Percentiles rank a stretch among this genome's conserved stretches.
Evolutionary conservation across 2,888 invertebrate species (phyloP).

Genomic region (Serripes groenlandicus): DNA sequence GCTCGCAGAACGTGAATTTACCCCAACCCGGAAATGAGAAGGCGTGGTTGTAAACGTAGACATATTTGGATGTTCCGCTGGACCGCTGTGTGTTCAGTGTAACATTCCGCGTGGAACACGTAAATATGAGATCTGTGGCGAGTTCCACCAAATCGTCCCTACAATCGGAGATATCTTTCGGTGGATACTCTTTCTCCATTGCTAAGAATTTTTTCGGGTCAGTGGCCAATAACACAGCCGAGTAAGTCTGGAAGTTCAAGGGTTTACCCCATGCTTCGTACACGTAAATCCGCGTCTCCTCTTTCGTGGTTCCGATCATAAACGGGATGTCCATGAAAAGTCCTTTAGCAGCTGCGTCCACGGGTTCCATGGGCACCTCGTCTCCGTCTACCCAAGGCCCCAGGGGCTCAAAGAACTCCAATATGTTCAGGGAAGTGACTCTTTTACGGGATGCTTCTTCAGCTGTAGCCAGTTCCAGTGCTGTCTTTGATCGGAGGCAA

Average conservation of each 20-base stretch:
- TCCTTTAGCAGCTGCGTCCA: slow-evolving; percentile 65
- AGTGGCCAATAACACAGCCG: slow-evolving; percentile 66
- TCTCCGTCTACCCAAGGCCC: slow-evolving; percentile 79
- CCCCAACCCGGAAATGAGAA: slow-evolving; percentile 78
- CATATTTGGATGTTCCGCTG: slow-evolving; percentile 9
- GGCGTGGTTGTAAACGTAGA: slow-evolving; percentile 73
- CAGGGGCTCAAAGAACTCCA: slow-evolving; percentile 81
- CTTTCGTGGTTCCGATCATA: slow-evolving; percentile 76
- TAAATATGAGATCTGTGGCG: slow-evolving; percentile 79
- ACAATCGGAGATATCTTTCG: slow-evolving; percentile 40
- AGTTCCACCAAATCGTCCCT: slow-evolving; percentile 50
- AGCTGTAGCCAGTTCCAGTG: slow-evolving; percentile 76
- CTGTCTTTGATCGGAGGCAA: slow-evolving; percentile 71
- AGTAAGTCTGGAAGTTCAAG: slow-evolving; percentile 59
- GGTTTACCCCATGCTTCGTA: slow-evolving; percentile 74
- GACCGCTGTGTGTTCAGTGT: slow-evolving; percentile 47
- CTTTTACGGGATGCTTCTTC: slow-evolving; percentile 65
- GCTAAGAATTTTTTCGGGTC: slow-evolving; percentile 61
- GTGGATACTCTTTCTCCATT: slow-evolving; percentile 68
- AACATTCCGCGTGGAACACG: slow-evolving; percentile 74
- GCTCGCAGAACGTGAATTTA: slow-evolving; percentile 75
- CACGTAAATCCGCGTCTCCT: slow-evolving; percentile 78
- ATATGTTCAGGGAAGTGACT: slow-evolving; percentile 75
- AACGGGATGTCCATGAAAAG: slow-evolving; percentile 70
- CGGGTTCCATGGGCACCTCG: slow-evolving; percentile 72